Evolutionary conservation across 1,140 invertebrate species (phyloP), one percentile per base, ranked within the genome.

Genomic region (Platorchestia sp.): DNA sequence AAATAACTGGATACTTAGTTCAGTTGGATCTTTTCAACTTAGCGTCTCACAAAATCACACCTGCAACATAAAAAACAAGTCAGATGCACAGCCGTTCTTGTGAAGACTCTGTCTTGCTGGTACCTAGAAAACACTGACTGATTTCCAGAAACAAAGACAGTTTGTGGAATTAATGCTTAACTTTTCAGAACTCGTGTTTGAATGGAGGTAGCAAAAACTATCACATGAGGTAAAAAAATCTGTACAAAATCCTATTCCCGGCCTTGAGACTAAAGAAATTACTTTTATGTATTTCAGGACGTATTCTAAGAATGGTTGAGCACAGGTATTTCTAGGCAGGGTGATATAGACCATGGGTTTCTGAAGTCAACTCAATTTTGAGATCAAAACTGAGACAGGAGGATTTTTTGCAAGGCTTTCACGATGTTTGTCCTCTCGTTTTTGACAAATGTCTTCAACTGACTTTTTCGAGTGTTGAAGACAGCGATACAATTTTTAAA

Each of bases 111-210:
- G 43, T 44, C 41, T 44, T 41, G 87, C 87, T 89, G 41, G 7
- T 89, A 89, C 87, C 87, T 42, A 89, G 87, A 89, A 89, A 36
- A 89, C 27, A 44, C 87, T 41, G 43, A 22, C 87, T 41, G 87
- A 89, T 89, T 89, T 89, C 43, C 87, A 89, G 87, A 89, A 89
- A 89, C 87, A 89, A 42, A 41, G 87, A 10, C 87, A 89, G 87
- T 89, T 89, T 89, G 87, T 89, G 87, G 87, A 89, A 89, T 89
- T 89, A 89, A 89, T 89, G 87, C 87, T 44, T 89, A 41, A 89
- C n/a, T 89, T 89, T 89, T 89, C 87, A 89, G 87, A 89, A 89
- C n/a, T 89, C 41, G n/a, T 22, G 59, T 75, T 75, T 75, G 59
- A 75, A 75, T 75, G 59, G 36, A 75, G 59, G 59, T 75, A 75